These are phyloP conservation scores for Leucopsar rothschildi DNA, from an alignment of 2,113 vertebrate species.

Conservation along the genomic window DNA sequence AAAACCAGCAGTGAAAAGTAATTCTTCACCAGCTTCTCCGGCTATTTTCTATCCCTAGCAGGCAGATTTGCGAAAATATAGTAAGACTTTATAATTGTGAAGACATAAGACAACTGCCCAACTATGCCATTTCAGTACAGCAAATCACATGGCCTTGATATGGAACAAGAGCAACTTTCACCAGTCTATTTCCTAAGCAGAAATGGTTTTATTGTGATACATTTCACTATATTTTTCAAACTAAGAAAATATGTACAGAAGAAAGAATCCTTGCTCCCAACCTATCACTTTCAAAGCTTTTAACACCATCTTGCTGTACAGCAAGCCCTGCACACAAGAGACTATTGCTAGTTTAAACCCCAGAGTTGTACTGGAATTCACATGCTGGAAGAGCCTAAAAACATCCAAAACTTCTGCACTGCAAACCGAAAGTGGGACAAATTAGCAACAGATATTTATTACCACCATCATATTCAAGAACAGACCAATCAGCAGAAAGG, in stretches of 20 bases:
- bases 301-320: not conserved
- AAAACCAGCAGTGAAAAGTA: not conserved
- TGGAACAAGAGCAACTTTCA: not conserved
- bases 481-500: not conserved
- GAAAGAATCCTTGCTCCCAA: not conserved
- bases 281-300: not conserved
- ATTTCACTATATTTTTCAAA: not conserved
- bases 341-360: not conserved
- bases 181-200: not conserved
- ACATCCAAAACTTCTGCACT: not conserved
- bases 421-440: not conserved
- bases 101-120: not conserved
- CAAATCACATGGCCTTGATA: not conserved
- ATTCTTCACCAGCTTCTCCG: not conserved
- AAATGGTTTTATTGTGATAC: not conserved
- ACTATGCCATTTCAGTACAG: not conserved
- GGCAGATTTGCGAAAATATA: not conserved
- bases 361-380: not conserved
- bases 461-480: not conserved
- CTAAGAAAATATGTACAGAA: not conserved
- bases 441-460: not conserved
- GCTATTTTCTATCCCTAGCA: not conserved
- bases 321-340: not conserved
- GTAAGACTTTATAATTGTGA: not conserved
- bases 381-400: not conserved